Percentiles rank a stretch among this genome's conserved stretches.
phyloP scores from a whole-genome alignment of 2,797 vertebrate species.

The Eurystomus glaucurus region DNA sequence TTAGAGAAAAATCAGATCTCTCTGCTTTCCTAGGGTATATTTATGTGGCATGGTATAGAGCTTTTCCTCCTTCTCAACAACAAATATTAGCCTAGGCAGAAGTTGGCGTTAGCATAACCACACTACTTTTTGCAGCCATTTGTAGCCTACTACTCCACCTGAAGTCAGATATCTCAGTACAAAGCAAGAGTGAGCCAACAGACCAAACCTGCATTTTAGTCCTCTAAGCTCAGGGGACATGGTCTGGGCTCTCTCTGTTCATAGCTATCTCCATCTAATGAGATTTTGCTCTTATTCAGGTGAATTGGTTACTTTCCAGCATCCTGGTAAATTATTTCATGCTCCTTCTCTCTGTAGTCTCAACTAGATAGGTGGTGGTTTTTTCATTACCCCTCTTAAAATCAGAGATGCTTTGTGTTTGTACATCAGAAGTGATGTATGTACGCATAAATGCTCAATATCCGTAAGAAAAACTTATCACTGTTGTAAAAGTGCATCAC shows the following conservation, averaged over 20 bases:
- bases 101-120: not conserved
- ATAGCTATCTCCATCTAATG: conserved; percentile 15
- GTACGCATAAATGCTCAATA: conserved; percentile 24
- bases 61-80: not conserved
- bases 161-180: not conserved
- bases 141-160: not conserved
- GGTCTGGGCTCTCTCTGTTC: not conserved
- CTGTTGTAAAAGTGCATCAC: conserved; percentile 16
- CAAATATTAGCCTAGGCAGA: not conserved
- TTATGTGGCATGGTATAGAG: accelerated
- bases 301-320: conserved; percentile 30
- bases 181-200: not conserved
- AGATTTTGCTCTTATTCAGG: conserved; percentile 49
- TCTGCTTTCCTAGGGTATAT: not conserved
- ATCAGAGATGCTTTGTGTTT: not conserved
- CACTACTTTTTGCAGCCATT: not conserved
- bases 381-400: conserved; percentile 62
- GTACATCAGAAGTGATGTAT: conserved; percentile 45
- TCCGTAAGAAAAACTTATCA: conserved; percentile 31
- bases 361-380: not conserved
- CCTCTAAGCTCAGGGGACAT: not conserved
- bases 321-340: not conserved
- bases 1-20: not conserved
- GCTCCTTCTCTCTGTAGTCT: not conserved
- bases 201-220: not conserved